Evolutionary conservation across 2,888 invertebrate genomes (phyloP).

Genomic region (Cenopis cana): DNA sequence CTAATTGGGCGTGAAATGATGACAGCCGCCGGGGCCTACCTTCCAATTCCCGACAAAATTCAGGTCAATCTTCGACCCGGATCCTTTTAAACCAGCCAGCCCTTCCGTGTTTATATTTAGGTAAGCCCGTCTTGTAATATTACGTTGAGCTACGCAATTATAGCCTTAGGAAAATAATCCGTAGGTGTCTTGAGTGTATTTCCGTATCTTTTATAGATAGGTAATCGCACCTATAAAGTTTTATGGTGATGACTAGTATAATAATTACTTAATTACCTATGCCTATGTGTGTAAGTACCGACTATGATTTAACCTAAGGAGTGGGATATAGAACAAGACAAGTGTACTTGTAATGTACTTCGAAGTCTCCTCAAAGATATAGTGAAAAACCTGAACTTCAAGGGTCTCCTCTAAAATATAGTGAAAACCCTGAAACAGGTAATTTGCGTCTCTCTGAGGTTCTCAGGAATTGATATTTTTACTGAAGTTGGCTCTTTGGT

Average conservation of each 20-base stretch:
- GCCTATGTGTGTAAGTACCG: not conserved
- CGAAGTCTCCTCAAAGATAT: no score
- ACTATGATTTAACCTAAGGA: not conserved
- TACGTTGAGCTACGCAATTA: constrained; percentile 17
- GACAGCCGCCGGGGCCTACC: constrained; percentile 60
- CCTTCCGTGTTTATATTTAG: constrained; percentile 39
- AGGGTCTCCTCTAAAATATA: no score
- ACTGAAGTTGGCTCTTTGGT: no score
- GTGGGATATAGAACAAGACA: no score
- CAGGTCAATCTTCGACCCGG: constrained; percentile 68
- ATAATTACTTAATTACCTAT: no score
- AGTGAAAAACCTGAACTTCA: no score
- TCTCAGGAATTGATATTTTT: no score
- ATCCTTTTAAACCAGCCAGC: constrained; percentile 43
- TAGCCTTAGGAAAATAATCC: constrained; percentile 32
- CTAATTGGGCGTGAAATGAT: constrained; percentile 75
- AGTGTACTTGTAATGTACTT: no score
- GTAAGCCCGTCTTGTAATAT: constrained; percentile 18
- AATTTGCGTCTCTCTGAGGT: no score
- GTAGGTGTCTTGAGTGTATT: constrained; percentile 7
- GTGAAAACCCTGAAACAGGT: no score
- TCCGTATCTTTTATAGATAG: constrained; percentile 4
- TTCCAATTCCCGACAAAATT: constrained; percentile 59
- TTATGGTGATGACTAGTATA: constrained; percentile 1
- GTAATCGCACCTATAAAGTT: not conserved